Base-by-base conservation (phyloP, 2,888 invertebrate species). In the Hyalella azteca region DNA sequence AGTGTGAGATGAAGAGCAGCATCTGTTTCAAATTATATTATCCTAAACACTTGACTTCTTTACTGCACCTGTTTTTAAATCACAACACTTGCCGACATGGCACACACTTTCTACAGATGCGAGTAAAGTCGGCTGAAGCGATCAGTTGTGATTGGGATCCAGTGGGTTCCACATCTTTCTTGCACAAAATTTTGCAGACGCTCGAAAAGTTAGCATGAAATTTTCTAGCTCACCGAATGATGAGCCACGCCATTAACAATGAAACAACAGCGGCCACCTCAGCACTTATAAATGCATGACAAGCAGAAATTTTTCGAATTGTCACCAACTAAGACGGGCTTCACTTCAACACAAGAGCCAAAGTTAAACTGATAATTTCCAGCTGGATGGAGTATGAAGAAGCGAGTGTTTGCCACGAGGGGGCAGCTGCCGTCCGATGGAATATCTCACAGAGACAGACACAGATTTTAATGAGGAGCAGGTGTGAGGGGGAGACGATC, bases 391-490 rank as follows among this genome's bases (percentile, higher is more conserved):
- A 54, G 29, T 26, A 54, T 22, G 22, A 26, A n/a, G 54, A 26
- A 54, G 54, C 54, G n/a, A n/a, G n/a, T n/a, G 26, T 22, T 54
- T 54, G 66, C 22, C 29, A 66, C 39, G 15, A 22, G 66, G 36
- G 66, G 66, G 66, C 66, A 66, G 66, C 66, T 36, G 66, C 66
- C 36, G 36, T n/a, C 19, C 36, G 22, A n/a, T 36, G 66, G 66
- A 66, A 66, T 66, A 66, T 66, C 66, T 66, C 66, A 66, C 66
- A 66, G n/a, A n/a, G n/a, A n/a, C 66, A 66, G 66, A 66, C 66
- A 66, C 36, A 66, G 66, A 66, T 66, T 66, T 66, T 66, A 66
- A 66, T 66, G 66, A 66, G 66, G 32, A 36, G 66, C 66, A 66
- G 66, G 66, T 66, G 66, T 36, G 66, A 36, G 66, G 32, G 66